These are phyloP conservation scores for Cranoglanis bouderius DNA, from an alignment of 2,113 vertebrate genomes.

Conservation along the genomic window DNA sequence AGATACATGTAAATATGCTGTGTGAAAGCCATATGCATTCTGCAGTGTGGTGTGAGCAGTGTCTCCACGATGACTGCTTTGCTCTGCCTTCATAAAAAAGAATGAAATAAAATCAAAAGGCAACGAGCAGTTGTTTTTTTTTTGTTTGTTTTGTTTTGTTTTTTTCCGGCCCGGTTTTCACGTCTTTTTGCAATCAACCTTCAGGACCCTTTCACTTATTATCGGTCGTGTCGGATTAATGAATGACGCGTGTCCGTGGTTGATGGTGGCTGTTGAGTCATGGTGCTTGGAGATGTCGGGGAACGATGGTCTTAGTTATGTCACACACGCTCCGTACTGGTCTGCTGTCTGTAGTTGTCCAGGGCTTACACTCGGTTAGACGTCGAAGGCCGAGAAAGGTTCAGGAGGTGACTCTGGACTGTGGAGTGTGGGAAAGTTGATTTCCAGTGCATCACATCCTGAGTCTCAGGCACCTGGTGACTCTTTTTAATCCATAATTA, in stretches of 20 bases:
- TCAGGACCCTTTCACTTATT: not conserved
- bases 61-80: slow-evolving; percentile 15
- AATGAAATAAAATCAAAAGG: not conserved
- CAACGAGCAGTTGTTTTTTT: not conserved
- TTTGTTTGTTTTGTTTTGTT: not conserved
- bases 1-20: slow-evolving; percentile 21
- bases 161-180: slow-evolving; percentile 10
- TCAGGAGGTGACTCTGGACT: not conserved
- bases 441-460: not conserved
- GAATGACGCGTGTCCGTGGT: not conserved
- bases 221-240: not conserved
- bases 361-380: not conserved
- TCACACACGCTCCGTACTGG: not conserved
- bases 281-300: slow-evolving; percentile 13
- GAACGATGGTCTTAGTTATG: slow-evolving; percentile 14
- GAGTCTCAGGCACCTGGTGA: not conserved
- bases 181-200: not conserved
- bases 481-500: not conserved
- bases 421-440: slow-evolving; percentile 1
- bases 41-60: not conserved
- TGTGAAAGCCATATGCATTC: slow-evolving; percentile 13
- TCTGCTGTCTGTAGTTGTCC: not conserved
- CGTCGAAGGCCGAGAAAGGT: not conserved
- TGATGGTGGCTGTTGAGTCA: slow-evolving; percentile 35
- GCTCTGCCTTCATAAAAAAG: not conserved